Evolutionary conservation across 2,888 invertebrate genomes (phyloP).

Genomic region (Mythimna lalbum): DNA sequence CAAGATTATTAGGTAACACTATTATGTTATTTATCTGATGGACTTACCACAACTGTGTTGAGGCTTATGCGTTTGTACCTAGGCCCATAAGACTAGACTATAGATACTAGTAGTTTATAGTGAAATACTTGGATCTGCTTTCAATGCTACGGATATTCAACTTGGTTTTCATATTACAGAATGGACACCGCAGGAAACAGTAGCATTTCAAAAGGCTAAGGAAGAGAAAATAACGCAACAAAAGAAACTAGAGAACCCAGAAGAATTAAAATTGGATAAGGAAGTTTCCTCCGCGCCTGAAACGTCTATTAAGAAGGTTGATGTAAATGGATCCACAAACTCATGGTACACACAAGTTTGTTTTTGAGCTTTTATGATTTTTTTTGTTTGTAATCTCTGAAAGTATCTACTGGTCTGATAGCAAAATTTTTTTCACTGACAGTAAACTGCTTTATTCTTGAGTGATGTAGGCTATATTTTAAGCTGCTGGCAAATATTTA

Average conservation of each 20-base stretch:
- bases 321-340: conserved; percentile 71
- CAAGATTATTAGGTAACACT: conserved; percentile 82
- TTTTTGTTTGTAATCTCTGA: no score
- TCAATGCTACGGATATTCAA: background rate
- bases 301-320: conserved; percentile 74
- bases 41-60: no score
- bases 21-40: background rate
- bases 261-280: conserved; percentile 61
- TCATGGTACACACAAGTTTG: conserved; percentile 74
- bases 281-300: conserved; percentile 67
- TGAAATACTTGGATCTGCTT: background rate
- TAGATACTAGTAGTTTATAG: background rate
- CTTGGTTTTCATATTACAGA: conserved; percentile 70
- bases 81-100: no score
- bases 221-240: conserved; percentile 76
- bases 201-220: conserved; percentile 82
- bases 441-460: no score
- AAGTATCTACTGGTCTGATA: no score
- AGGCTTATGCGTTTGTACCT: no score
- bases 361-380: no score
- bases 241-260: conserved; percentile 69
- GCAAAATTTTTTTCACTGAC: no score
- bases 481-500: no score
- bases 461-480: no score
- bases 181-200: conserved; percentile 84